Evolutionary conservation across 1,140 invertebrate species (phyloP).

Genomic region (Bombus affinis): DNA sequence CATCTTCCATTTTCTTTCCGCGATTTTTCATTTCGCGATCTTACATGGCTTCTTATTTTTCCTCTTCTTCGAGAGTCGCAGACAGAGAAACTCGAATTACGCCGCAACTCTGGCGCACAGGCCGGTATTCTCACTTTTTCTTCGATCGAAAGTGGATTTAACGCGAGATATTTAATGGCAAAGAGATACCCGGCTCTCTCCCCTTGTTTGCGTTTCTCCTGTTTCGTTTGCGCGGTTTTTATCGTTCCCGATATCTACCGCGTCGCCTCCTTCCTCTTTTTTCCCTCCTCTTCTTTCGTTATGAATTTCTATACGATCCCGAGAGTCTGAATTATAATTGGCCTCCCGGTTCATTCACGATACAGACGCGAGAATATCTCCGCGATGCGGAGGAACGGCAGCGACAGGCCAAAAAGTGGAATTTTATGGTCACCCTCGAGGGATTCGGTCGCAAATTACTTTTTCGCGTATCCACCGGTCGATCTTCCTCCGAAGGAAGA

Average conservation of each 20-base stretch:
- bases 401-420: slow-evolving; percentile 33
- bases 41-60: neutral
- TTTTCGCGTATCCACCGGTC: slow-evolving; percentile 33
- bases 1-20: neutral
- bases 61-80: neutral
- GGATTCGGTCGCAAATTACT: slow-evolving; percentile 49
- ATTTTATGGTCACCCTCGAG: slow-evolving; percentile 46
- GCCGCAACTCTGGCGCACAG: neutral
- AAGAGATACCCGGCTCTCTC: neutral
- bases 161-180: slow-evolving; percentile 9
- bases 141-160: slow-evolving; percentile 1
- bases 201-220: neutral
- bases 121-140: neutral
- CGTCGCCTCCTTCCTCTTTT: neutral
- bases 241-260: slow-evolving; percentile 4
- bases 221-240: slow-evolving; percentile 27
- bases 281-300: neutral
- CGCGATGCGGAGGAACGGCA: neutral
- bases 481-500: slow-evolving; percentile 40
- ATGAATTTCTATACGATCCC: slow-evolving; percentile 40
- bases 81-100: neutral
- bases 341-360: slow-evolving; percentile 9
- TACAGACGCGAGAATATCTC: neutral
- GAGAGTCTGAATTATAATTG: slow-evolving; percentile 43
- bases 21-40: neutral